Percentiles rank a stretch among this genome's conserved stretches.
phyloP scores from a whole-genome alignment of 2,113 vertebrate species.

The Lathamus discolor region DNA sequence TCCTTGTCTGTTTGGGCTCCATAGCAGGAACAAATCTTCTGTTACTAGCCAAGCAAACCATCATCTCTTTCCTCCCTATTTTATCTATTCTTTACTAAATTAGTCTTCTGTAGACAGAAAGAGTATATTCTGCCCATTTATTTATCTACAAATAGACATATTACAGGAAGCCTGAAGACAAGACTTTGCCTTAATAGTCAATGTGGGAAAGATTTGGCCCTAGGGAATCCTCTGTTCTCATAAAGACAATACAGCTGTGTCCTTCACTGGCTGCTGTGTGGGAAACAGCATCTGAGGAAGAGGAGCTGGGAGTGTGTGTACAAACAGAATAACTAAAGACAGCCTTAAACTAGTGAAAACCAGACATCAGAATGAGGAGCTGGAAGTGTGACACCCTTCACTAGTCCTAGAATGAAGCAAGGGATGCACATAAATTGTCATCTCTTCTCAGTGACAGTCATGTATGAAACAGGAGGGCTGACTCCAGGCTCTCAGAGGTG shows the following conservation, averaged over 20 bases:
- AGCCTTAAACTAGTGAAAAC: neutral
- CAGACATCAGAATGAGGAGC: neutral
- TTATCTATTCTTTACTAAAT: neutral
- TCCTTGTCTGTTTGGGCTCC: neutral
- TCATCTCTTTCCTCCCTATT: neutral
- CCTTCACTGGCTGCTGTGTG: neutral
- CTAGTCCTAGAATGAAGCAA: neutral
- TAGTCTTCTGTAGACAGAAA: neutral
- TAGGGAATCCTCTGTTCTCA: neutral
- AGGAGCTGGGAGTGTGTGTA: neutral
- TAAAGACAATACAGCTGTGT: constrained; percentile 43
- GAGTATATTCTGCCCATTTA: neutral
- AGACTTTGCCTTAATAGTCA: neutral
- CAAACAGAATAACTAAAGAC: neutral
- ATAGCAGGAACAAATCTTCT: neutral
- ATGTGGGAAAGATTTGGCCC: neutral
- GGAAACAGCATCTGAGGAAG: neutral
- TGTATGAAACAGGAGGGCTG: neutral
- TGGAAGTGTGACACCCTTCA: neutral
- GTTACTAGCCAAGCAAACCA: neutral
- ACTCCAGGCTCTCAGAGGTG: neutral
- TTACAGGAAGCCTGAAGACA: neutral
- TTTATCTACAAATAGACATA: neutral
- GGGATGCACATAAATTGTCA: neutral
- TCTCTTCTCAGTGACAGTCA: neutral